phyloP scores from a whole-genome alignment of 1,140 invertebrate species.

The Ceratina calcarata region DNA sequence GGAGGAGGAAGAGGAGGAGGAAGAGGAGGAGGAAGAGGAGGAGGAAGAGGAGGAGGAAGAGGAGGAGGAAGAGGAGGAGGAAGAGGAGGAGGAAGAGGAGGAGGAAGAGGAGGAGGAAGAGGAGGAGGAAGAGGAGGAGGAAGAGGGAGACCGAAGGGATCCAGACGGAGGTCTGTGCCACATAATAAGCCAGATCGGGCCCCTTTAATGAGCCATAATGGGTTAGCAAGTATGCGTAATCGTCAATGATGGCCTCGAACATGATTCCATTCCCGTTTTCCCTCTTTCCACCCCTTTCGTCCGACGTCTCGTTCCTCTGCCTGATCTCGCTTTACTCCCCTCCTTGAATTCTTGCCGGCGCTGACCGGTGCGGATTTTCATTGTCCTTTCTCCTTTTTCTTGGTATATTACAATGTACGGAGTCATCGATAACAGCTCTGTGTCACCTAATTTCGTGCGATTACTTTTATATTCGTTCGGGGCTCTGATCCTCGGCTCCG shows the following conservation, averaged over 20 bases:
- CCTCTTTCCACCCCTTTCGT: conserved; percentile 29
- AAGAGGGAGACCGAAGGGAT: conserved; percentile 3
- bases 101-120: background rate
- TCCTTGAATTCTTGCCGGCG: background rate
- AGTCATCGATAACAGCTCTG: conserved; percentile 16
- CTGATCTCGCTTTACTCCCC: background rate
- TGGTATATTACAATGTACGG: conserved; percentile 23
- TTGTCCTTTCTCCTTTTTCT: too few species aligned
- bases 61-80: too few species aligned
- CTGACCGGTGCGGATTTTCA: background rate
- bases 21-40: conserved; percentile 2
- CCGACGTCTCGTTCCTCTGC: background rate
- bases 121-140: conserved; percentile 6
- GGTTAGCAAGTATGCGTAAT: conserved; percentile 77
- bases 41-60: conserved; percentile 21
- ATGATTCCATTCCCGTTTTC: conserved; percentile 59
- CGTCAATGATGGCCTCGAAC: conserved; percentile 67
- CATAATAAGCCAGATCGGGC: conserved; percentile 77
- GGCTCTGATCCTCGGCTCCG: background rate
- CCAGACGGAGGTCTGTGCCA: conserved; percentile 53
- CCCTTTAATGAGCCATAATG: conserved; percentile 79
- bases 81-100: conserved; percentile 40
- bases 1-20: too few species aligned
- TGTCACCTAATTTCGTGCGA: conserved; percentile 47
- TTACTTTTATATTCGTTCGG: conserved; percentile 23